Evolutionary conservation across 1,140 invertebrate species (phyloP).

Genomic region (Hormaphis cornu): DNA sequence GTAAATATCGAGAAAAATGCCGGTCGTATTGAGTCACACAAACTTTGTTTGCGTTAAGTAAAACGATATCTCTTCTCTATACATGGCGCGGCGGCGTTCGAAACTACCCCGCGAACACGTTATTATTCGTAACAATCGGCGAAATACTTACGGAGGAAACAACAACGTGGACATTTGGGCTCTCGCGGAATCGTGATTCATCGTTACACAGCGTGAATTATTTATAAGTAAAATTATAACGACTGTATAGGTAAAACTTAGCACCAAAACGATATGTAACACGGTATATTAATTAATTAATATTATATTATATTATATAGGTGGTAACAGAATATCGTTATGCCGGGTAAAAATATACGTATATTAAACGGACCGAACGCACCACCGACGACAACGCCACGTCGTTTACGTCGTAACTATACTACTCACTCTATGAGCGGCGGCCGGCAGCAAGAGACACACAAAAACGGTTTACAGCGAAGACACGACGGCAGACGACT

Average conservation of each 20-base stretch:
- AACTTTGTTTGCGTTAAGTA: not conserved
- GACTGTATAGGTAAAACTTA: not conserved
- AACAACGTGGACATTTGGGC: slow-evolving; percentile 14
- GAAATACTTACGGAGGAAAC: slow-evolving; percentile 20
- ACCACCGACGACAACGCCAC: not conserved
- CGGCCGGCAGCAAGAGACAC: too few species aligned
- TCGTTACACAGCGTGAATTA: slow-evolving; percentile 5
- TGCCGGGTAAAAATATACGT: too few species aligned
- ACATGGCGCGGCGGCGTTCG: too few species aligned
- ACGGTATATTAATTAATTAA: too few species aligned
- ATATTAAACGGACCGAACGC: slow-evolving; percentile 3
- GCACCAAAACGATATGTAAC: slow-evolving; percentile 1
- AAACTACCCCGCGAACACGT: not conserved
- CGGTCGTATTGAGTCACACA: not conserved
- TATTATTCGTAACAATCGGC: too few species aligned
- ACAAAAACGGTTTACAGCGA: not conserved
- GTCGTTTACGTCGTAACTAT: too few species aligned
- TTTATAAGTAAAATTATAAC: not conserved
- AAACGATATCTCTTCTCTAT: not conserved
- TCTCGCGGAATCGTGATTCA: not conserved
- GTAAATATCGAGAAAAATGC: not conserved
- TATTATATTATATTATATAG: too few species aligned
- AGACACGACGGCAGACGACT: slow-evolving; percentile 29
- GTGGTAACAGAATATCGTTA: not conserved
- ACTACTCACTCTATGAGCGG: slow-evolving; percentile 9